Evolutionary conservation across 2,888 invertebrate species (phyloP), one percentile per base, ranked within the genome.

Genomic region (Spatulosminthurus flaviceps): DNA sequence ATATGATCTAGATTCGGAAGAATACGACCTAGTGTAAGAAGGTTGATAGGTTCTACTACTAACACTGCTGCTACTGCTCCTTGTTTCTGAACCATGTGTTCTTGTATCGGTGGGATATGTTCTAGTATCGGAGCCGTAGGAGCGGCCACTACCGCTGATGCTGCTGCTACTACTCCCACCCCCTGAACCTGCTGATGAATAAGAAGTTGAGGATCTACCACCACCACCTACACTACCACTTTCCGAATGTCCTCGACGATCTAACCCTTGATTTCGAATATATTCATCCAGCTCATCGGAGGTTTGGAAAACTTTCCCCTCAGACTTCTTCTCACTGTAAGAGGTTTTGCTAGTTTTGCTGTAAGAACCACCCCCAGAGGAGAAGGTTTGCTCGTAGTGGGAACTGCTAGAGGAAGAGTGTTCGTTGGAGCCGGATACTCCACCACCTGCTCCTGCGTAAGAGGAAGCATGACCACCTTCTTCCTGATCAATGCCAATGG

Each of bases 301-400:
- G 11, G 61, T 74, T 51, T 75, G 80, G 67, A 67, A 69, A 24
- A 42, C 77, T 60, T n/a, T 28, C 41, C 29, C 72, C 79, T 69
- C 64, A 60, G 7, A 82, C 79, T 24, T 80, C 83, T 71, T 85
- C 82, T 42, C 81, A 81, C 34, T 24, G 21, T 77, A 78, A 7
- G 61, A 22, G 7, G 34, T 78, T 26, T 78, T 26, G 22, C 71
- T 78, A 11, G 61, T 61, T 24, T 73, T 75, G 61, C 72, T 75
- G 66, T 79, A 81, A 7, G 64, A 43, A 7, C 79, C 79, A 0
- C 81, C 81, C 19, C 73, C 60, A 19, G 83, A 85, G 0, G 86
- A 83, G 29, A 79, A 81, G 66, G 86, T 86, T 1, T 85, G 84
- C 13, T 84, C 84, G 66, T 86, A 86, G 2, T 85, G 84, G 0